Conservation (phyloP, 37 sponge, comb jelly and placozoan genomes). For the Halisarca cf. caerulea region DNA sequence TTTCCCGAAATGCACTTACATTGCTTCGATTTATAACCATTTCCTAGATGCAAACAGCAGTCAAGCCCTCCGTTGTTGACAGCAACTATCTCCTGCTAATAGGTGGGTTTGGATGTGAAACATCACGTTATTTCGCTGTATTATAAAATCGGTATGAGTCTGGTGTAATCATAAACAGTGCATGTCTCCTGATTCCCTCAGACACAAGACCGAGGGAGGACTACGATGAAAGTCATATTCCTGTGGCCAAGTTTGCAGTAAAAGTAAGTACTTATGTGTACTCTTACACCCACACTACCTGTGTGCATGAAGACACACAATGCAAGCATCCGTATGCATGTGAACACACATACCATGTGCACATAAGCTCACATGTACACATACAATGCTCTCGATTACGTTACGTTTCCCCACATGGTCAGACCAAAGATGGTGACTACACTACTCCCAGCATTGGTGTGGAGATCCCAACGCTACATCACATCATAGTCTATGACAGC, state of each 20-base stretch:
- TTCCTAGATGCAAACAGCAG: constrained; percentile 29
- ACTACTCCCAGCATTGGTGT: constrained; percentile 42
- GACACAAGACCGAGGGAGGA: constrained; percentile 56
- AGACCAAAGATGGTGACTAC: constrained; percentile 32
- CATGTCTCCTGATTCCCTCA: constrained; percentile 1
- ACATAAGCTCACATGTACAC: no score
- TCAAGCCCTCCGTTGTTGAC: constrained; percentile 42
- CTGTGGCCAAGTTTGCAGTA: constrained; percentile 42
- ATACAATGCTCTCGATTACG: no score
- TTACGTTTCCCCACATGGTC: no score
- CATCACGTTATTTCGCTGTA: no score
- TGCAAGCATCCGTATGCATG: no score
- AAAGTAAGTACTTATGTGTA: constrained; percentile 23
- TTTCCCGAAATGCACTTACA: no score
- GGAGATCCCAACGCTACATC: constrained; percentile 67
- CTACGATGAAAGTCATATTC: constrained; percentile 61
- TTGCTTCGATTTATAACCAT: no score
- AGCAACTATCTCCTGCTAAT: constrained; percentile 65
- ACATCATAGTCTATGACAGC: constrained; percentile 90
- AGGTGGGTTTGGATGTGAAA: constrained; percentile 48
- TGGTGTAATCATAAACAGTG: no score
- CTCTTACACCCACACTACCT: no score
- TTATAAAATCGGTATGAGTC: no score
- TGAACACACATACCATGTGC: no score
- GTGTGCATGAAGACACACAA: no score